Evolutionary conservation across 2,113 vertebrate species (phyloP), one percentile per base, ranked within the genome.

Genomic region (Chionis minor): DNA sequence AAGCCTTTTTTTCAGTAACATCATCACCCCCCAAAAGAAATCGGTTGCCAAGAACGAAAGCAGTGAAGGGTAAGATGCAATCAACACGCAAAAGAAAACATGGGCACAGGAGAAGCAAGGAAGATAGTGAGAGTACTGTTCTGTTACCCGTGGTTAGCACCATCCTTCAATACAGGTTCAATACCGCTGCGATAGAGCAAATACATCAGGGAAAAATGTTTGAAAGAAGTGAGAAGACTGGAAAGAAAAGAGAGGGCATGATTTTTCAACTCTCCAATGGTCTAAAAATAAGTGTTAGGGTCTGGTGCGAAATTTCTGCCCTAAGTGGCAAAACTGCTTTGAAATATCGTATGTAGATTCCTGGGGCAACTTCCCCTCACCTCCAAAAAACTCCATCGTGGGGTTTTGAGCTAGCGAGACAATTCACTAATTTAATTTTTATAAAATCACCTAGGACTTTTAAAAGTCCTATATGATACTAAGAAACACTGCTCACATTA

Each of bases 171-270:
- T 38, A 52, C 16, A 88, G n/a, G 18, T 77, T 73, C 42, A 67
- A 24, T 59, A 61, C 14, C 1, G 0, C 30, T 63, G 15, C 1
- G 1, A 49, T 15, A 38, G 35, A 67, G n/a, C 19, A 86, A 72
- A 78, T 6, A 42, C 6, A 69, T 35, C 10, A 59, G 12, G 20
- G 20, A 71, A 84, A 89, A 80, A 54, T 1, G 0, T 38, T 52
- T 38, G 42, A 63, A 77, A 63, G 12, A 69, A 47, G 15, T 27
- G 33, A 88, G 26, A 69, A 52, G 65, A 42, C 15, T 54, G 47
- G 54, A 81, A 33, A 81, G 69, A 63, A 87, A 90, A 72, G 59
- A 72, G 27, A 72, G 21, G 28, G 15, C 22, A 35, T 30, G 38
- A 42, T 72, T 75, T 72, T 73, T 78, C 40, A 81, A 6, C 19